A percentile compares a stretch with the other conserved stretches of the same genome.
phyloP scores from a whole-genome alignment of 2,113 vertebrate genomes.

The Crotalus horridus region DNA sequence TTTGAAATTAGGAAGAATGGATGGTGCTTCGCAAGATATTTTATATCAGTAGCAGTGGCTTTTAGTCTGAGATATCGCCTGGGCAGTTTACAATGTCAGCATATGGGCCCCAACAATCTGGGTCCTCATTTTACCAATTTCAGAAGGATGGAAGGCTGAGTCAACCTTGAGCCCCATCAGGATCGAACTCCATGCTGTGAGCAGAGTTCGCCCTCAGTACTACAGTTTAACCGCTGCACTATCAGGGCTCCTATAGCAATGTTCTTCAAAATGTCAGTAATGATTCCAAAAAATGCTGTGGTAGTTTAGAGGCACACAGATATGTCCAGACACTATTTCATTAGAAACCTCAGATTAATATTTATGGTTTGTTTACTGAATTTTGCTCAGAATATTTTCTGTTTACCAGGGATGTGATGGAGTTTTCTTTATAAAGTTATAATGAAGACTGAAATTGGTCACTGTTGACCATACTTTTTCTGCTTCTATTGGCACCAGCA shows the following conservation, averaged over 20 bases:
- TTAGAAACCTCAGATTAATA: not conserved
- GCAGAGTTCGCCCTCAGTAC: not conserved
- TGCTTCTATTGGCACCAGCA: not conserved
- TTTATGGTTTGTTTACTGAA: not conserved
- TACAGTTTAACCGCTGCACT: not conserved
- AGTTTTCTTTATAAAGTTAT: not conserved
- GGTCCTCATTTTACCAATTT: not conserved
- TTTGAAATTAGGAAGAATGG: not conserved
- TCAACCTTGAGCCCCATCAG: not conserved
- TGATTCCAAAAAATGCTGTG: not conserved
- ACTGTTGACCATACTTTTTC: not conserved
- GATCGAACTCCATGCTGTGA: not conserved
- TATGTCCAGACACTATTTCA: not conserved
- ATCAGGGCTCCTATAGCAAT: not conserved
- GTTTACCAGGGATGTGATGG: not conserved
- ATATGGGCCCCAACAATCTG: not conserved
- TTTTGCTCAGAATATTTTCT: not conserved
- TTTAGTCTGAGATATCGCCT: not conserved
- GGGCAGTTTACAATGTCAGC: not conserved
- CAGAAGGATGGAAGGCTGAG: not conserved
- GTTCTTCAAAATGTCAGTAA: not conserved
- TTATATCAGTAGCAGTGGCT: not conserved
- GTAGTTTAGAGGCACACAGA: not conserved
- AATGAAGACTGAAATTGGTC: not conserved
- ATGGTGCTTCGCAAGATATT: not conserved